Evolutionary conservation across 2,888 invertebrate species (phyloP).

Genomic region (Troglohyphantes excavatus): DNA sequence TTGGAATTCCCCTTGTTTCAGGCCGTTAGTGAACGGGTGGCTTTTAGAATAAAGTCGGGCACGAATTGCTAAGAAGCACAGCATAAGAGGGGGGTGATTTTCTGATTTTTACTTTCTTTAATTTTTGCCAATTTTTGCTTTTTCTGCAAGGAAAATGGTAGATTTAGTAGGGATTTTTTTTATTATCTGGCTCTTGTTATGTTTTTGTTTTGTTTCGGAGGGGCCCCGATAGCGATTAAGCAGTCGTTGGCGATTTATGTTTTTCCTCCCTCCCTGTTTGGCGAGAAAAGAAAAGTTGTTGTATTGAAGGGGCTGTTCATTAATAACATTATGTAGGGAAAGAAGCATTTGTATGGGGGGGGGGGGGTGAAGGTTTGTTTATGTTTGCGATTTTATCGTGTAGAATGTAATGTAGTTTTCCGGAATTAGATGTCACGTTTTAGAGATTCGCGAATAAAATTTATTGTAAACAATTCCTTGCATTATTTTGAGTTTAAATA

Average conservation of each 20-base stretch:
- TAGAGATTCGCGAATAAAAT: too few species aligned
- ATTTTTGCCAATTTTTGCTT: neutral
- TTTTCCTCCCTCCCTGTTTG: neutral
- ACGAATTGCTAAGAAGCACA: conserved; percentile 68
- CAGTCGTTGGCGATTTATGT: conserved; percentile 1
- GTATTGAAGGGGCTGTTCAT: neutral
- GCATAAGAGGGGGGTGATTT: conserved; percentile 15
- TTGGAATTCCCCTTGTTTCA: conserved; percentile 73
- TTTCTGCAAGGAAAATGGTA: neutral
- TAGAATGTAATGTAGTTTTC: neutral
- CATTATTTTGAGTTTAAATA: too few species aligned
- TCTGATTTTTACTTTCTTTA: conserved; percentile 55
- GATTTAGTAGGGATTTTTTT: neutral
- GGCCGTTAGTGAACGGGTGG: conserved; percentile 65
- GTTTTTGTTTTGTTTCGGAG: too few species aligned
- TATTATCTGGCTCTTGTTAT: neutral
- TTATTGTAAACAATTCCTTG: too few species aligned
- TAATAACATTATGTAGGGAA: neutral
- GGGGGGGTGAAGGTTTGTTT: neutral
- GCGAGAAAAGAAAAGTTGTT: neutral
- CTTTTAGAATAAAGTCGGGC: conserved; percentile 69
- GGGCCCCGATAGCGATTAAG: neutral
- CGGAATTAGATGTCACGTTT: too few species aligned
- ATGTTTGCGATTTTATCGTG: too few species aligned
- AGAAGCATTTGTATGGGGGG: neutral